Percentiles rank a stretch among this genome's conserved stretches.
Conservation (phyloP, 2,888 invertebrate genomes). For the Meta bourneti region DNA sequence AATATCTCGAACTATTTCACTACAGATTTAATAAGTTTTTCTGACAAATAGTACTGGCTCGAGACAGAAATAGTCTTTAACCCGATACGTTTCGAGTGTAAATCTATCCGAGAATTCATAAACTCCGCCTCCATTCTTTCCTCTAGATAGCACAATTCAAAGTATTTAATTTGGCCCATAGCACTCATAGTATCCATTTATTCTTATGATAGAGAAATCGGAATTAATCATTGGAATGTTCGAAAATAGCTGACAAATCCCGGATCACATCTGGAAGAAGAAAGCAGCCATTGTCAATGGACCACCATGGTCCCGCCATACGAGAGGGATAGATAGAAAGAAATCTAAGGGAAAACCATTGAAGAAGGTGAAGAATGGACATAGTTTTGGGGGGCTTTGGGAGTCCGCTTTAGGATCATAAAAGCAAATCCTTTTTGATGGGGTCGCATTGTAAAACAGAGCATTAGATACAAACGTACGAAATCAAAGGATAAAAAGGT, state of each 20-base stretch:
- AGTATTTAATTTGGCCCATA: background rate
- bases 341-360: conserved; percentile 33
- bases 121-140: too few relatives aligned
- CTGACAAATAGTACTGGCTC: background rate
- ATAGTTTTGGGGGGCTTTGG: conserved; percentile 66
- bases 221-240: conserved; percentile 56
- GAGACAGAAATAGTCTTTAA: background rate
- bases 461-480: conserved; percentile 71
- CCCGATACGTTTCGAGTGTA: background rate
- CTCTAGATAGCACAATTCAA: too few relatives aligned
- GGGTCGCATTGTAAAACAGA: conserved; percentile 75
- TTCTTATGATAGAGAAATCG: background rate
- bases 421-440: conserved; percentile 74
- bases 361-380: conserved; percentile 69
- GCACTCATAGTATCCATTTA: background rate
- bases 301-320: conserved; percentile 33
- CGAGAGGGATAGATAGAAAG: conserved; percentile 22
- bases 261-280: conserved; percentile 31
- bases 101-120: background rate
- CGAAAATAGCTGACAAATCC: conserved; percentile 52
- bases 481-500: conserved; percentile 74
- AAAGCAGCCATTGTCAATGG: conserved; percentile 50
- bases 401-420: conserved; percentile 63
- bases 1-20: too few relatives aligned
- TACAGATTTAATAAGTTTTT: background rate